These are phyloP conservation scores for Zelostemma sp. DNA, from an alignment of 1,140 invertebrate species.

Conservation along the genomic window DNA sequence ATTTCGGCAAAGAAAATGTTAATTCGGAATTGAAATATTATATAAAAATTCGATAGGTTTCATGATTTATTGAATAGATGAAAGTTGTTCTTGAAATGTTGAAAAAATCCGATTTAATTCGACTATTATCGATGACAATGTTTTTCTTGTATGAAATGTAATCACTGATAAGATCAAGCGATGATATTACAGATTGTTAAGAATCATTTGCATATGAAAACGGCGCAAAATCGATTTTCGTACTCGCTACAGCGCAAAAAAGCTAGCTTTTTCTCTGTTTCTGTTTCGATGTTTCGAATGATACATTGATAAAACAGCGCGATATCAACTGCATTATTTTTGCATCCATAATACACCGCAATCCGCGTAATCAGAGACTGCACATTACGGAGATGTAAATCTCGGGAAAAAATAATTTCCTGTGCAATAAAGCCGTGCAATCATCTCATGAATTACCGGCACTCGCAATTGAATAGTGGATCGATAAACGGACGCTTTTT, in stretches of 20 bases:
- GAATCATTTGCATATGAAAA: too few relatives aligned
- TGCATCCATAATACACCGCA: neutral
- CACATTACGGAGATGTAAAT: neutral
- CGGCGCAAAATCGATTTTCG: too few relatives aligned
- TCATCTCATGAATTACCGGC: neutral
- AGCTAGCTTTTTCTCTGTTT: neutral
- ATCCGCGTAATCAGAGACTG: neutral
- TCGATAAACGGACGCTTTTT: neutral
- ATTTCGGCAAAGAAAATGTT: too few relatives aligned
- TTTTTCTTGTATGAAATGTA: neutral
- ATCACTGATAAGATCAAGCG: neutral
- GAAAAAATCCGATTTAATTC: too few relatives aligned
- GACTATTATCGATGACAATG: neutral
- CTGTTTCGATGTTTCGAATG: neutral
- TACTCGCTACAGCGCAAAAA: too few relatives aligned
- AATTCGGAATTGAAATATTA: too few relatives aligned
- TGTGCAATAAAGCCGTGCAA: neutral
- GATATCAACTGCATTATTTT: neutral
- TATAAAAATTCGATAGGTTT: too few relatives aligned
- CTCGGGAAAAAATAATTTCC: constrained; percentile 1
- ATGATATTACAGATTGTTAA: neutral
- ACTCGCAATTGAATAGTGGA: neutral
- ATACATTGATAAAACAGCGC: neutral
- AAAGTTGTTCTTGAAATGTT: too few relatives aligned
- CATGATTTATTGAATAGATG: too few relatives aligned